A percentile compares a stretch with the other conserved stretches of the same genome.
phyloP scores from a whole-genome alignment of 2,797 vertebrate species.

The Micromesistius poutassou region DNA sequence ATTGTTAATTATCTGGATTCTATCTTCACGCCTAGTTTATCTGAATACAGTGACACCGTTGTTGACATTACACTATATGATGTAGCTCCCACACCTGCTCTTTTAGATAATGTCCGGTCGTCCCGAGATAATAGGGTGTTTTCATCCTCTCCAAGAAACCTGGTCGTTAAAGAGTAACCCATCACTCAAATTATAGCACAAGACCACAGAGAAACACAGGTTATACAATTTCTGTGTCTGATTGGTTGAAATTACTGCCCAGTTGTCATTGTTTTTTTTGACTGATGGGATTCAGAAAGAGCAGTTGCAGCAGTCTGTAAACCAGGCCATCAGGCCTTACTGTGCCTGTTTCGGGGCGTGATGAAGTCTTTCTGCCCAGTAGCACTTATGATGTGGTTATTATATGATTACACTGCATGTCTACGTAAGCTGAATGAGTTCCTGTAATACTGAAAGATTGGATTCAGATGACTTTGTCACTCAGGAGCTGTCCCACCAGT shows the following conservation, averaged over 20 bases:
- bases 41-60: not conserved
- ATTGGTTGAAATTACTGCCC: not conserved
- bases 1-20: not conserved
- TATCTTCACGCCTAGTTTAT: not conserved
- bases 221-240: not conserved
- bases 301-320: not conserved
- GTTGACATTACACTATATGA: slow-evolving; percentile 7
- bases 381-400: not conserved
- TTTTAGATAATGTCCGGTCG: slow-evolving; percentile 25
- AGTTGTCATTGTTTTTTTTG: not conserved
- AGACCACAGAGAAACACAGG: not conserved
- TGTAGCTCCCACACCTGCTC: slow-evolving; percentile 9
- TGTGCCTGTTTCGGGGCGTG: not conserved
- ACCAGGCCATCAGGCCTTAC: not conserved
- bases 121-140: slow-evolving; percentile 33
- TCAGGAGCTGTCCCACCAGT: not conserved
- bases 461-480: not conserved
- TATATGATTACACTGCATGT: not conserved
- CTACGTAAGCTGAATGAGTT: not conserved
- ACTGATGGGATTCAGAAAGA: not conserved
- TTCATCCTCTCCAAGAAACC: slow-evolving; percentile 30
- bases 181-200: not conserved
- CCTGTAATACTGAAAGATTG: not conserved
- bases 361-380: not conserved
- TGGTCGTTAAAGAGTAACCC: slow-evolving; percentile 29